These are phyloP conservation scores for Cryptomyrus ogoouensis DNA, from an alignment of 2,113 vertebrate genomes.

Conservation along the genomic window DNA sequence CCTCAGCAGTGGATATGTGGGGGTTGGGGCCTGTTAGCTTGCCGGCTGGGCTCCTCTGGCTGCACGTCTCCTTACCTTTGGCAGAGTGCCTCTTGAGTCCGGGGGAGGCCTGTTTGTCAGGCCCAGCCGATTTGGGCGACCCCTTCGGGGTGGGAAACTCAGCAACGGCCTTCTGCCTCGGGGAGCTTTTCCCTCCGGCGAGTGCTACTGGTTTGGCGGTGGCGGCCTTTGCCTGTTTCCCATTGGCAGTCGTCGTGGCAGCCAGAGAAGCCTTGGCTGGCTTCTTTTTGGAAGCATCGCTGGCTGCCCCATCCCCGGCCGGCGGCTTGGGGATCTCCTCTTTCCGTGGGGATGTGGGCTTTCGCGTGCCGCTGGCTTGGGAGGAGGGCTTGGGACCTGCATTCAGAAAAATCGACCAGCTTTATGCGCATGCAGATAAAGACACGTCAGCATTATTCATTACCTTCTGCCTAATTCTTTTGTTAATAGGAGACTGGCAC, in stretches of 20 bases:
- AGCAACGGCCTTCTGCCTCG: slow-evolving; percentile 46
- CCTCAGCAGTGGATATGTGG: not conserved
- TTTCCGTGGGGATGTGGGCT: slow-evolving; percentile 72
- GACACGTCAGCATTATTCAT: not conserved
- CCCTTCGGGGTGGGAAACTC: slow-evolving; percentile 42
- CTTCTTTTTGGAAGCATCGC: slow-evolving; percentile 70
- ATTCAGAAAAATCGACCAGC: slow-evolving; percentile 35
- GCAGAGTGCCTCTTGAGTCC: slow-evolving; percentile 42
- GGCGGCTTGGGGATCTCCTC: slow-evolving; percentile 61
- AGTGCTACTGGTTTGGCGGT: slow-evolving; percentile 43
- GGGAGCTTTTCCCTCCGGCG: slow-evolving; percentile 42
- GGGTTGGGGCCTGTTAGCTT: not conserved
- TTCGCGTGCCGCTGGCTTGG: slow-evolving; percentile 51
- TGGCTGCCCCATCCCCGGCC: slow-evolving; percentile 37
- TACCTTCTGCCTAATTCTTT: not conserved
- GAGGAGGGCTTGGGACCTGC: slow-evolving; percentile 66
- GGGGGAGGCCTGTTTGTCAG: slow-evolving; percentile 36
- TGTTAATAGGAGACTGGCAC: not conserved
- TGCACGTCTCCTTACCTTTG: slow-evolving; percentile 38
- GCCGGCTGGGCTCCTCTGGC: slow-evolving; percentile 14
- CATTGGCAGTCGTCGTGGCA: slow-evolving; percentile 51
- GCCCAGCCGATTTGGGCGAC: slow-evolving; percentile 40
- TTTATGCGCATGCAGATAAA: not conserved
- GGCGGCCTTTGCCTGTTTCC: slow-evolving; percentile 58
- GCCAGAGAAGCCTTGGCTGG: slow-evolving; percentile 51